Base-by-base conservation (phyloP, 1,140 invertebrate genomes). In the Neodiprion fabricii region DNA sequence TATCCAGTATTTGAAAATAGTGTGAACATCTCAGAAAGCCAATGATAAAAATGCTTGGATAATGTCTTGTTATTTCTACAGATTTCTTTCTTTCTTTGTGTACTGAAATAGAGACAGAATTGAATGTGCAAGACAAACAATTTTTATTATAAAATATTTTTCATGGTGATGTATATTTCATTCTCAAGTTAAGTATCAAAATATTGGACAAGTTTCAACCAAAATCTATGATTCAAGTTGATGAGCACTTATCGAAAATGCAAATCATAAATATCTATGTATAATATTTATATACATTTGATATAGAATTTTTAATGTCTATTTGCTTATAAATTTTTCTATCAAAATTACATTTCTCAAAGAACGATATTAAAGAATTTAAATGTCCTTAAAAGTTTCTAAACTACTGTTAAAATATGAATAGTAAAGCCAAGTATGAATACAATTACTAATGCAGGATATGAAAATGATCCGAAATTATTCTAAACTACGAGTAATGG, bases 281-380 rank as follows among this genome's bases (percentile, higher is more conserved):
- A 61, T 61, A 61, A 61, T 61, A 61, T 61, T 61, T 61, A 61
- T 17, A 61, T 61, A 61, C 53, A 61, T 61, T 61, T 17, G 53
- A 61, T 61, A 61, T 61, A 61, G 53, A 61, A 12, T 61, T 61
- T 61, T 40, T 40, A 40, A 40, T 40, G 28, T 40, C 1, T 40
- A 40, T 40, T 40, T 40, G 28, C 28, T 40, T 40, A 5, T 40
- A 40, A 40, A 40, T 40, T 40, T 40, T 40, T 21, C 17, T 40
- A 40, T 40, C 28, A 40, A 40, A 40, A 40, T 4, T 40, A 40
- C 28, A 40, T 40, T 40, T 40, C 2, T 40, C 28, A 5, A 61
- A 61, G n/a, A 17, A 61, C 9, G 53, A 61, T 61, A 61, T 61
- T 61, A 61, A 14, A 8, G 53, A 61, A 61, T 40, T 40, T 40